Percentiles rank a stretch among this genome's conserved stretches.
Conservation (phyloP, 2,113 vertebrate genomes). For the Urocolius indicus region DNA sequence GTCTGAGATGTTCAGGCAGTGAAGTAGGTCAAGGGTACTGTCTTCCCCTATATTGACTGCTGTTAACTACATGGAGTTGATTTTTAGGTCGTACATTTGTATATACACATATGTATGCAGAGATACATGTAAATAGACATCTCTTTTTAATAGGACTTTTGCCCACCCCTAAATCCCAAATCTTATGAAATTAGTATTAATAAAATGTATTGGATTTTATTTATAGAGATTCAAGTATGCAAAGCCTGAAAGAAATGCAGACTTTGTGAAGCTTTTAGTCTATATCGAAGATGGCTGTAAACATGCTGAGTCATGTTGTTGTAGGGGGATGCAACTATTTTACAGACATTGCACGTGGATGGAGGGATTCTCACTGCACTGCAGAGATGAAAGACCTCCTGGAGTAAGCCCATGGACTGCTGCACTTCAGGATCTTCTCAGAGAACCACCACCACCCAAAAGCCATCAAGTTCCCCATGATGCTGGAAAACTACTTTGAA, state of each 20-base stretch:
- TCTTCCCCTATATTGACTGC: background rate
- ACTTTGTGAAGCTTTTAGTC: background rate
- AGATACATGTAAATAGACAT: too few relatives aligned
- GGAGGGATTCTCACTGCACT: background rate
- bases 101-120: too few relatives aligned
- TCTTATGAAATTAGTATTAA: background rate
- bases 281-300: rapidly evolving
- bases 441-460: background rate
- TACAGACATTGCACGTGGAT: background rate
- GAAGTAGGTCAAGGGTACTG: background rate
- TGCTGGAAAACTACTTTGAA: background rate
- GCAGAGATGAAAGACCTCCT: background rate
- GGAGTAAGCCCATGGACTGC: background rate
- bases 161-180: background rate
- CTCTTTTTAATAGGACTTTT: background rate
- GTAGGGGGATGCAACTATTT: background rate
- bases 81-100: background rate
- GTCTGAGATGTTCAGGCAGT: background rate
- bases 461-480: background rate
- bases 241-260: background rate
- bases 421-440: background rate
- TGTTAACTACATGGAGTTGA: background rate
- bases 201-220: background rate
- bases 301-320: background rate
- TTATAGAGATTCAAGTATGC: background rate